phyloP scores from a whole-genome alignment of 2,888 invertebrate genomes.

The Scelioninae gen. 1 region DNA sequence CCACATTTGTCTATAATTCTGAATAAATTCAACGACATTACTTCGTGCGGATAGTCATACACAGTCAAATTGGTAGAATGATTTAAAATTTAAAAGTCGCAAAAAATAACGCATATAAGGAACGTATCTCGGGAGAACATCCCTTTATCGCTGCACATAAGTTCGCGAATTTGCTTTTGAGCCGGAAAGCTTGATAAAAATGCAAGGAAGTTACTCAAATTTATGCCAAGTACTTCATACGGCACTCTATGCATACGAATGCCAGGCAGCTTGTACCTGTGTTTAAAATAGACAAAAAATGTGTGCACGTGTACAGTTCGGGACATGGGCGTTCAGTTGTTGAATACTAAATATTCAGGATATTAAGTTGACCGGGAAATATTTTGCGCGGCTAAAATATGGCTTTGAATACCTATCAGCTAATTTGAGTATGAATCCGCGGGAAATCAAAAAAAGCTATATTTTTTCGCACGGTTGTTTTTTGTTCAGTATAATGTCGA shows the following conservation, averaged over 20 bases:
- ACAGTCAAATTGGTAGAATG: conserved; percentile 3
- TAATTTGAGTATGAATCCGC: not conserved
- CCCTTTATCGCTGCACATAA: conserved; percentile 55
- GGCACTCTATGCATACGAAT: conserved; percentile 65
- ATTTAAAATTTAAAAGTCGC: conserved; percentile 28
- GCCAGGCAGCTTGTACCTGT: conserved; percentile 52
- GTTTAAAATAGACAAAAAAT: conserved; percentile 64
- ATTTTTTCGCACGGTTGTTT: too few species aligned
- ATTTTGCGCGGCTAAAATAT: conserved; percentile 26
- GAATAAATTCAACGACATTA: not conserved
- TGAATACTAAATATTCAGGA: conserved; percentile 47
- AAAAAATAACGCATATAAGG: conserved; percentile 38
- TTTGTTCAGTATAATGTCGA: too few species aligned
- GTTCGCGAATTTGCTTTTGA: conserved; percentile 64
- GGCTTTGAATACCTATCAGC: conserved; percentile 30
- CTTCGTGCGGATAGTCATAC: not conserved
- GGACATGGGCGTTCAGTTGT: conserved; percentile 41
- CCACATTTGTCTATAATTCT: too few species aligned
- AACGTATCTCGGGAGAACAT: conserved; percentile 46
- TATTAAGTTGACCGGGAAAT: conserved; percentile 29
- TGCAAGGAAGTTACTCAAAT: conserved; percentile 69
- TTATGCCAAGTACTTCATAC: conserved; percentile 69
- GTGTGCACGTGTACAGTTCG: conserved; percentile 40
- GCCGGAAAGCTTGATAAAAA: conserved; percentile 67
- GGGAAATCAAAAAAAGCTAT: too few species aligned